phyloP scores from a whole-genome alignment of 2,113 vertebrate species.

The Coreoperca whiteheadi region DNA sequence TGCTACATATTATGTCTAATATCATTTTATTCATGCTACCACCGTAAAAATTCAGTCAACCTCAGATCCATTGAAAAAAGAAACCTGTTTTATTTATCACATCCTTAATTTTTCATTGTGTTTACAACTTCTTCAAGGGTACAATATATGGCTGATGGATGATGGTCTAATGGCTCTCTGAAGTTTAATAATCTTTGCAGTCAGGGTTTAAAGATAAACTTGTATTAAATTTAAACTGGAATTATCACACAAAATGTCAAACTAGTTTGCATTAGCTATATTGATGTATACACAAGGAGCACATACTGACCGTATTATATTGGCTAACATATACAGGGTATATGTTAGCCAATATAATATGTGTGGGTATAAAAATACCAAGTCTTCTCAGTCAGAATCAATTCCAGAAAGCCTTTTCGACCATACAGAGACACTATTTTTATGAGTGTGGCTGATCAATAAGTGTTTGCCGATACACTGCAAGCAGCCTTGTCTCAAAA shows the following conservation, averaged over 20 bases:
- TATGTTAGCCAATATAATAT: too few species aligned
- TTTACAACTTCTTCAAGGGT: conserved; percentile 17
- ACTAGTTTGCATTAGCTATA: background rate
- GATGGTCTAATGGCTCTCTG: background rate
- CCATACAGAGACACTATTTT: background rate
- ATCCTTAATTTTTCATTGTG: conserved; percentile 26
- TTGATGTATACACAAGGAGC: background rate
- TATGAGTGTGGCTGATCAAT: background rate
- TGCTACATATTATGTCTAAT: background rate
- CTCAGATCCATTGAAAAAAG: background rate
- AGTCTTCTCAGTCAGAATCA: background rate
- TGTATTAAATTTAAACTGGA: background rate
- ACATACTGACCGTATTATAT: background rate
- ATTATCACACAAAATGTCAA: conserved; percentile 1
- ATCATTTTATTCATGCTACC: background rate
- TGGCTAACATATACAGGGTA: background rate
- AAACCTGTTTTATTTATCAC: background rate
- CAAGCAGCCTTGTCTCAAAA: background rate
- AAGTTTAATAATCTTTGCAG: background rate
- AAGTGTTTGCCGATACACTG: background rate
- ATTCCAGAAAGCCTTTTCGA: background rate
- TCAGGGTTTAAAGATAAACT: background rate
- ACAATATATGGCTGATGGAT: background rate
- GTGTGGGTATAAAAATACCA: background rate
- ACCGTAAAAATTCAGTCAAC: background rate